Conservation (phyloP, 2,888 invertebrate genomes). For the Standfussiana lucernea region DNA sequence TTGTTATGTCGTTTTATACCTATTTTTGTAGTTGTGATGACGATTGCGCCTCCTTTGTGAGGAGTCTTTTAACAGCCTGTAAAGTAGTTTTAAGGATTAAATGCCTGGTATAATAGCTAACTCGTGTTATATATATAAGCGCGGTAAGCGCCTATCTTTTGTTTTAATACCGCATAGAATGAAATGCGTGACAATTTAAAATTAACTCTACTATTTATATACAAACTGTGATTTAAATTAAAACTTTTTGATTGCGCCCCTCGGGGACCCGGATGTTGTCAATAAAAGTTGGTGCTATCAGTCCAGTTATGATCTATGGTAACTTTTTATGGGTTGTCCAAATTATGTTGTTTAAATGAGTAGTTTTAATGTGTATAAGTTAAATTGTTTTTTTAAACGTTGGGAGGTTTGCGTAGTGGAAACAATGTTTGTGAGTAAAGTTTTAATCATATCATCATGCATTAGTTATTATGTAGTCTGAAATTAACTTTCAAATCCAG, state of each 20-base stretch:
- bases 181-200: constrained; percentile 49
- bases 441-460: constrained; percentile 22
- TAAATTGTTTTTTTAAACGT: constrained; percentile 54
- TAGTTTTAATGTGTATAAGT: constrained; percentile 46
- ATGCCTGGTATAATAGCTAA: not conserved
- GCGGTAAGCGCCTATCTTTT: no score
- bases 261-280: constrained; percentile 43
- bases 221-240: constrained; percentile 57
- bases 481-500: not conserved
- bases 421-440: not conserved
- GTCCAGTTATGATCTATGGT: constrained; percentile 49
- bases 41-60: no score
- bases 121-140: not conserved
- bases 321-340: constrained; percentile 61
- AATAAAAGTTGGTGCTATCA: constrained; percentile 57
- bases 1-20: no score
- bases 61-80: not conserved
- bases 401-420: not conserved
- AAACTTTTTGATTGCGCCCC: constrained; percentile 62
- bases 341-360: constrained; percentile 50
- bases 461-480: not conserved
- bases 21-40: no score
- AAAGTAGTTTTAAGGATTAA: not conserved
- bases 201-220: constrained; percentile 55
- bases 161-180: not conserved